Evolutionary conservation across 1,140 invertebrate genomes (phyloP), one percentile per base, ranked within the genome.

Genomic region (Pollicipes pollicipes): DNA sequence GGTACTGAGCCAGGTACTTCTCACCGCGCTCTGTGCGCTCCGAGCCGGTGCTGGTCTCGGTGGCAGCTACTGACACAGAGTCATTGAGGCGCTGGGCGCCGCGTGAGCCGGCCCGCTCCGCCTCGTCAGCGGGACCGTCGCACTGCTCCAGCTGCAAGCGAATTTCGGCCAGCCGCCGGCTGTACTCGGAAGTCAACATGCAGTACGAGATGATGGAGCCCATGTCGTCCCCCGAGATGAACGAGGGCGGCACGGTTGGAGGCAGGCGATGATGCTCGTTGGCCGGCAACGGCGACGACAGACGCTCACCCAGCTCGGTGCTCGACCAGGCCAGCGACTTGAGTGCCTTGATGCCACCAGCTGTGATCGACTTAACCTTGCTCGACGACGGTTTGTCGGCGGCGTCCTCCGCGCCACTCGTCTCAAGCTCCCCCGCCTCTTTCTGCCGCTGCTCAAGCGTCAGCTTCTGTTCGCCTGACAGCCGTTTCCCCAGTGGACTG

Each of bases 1-100:
- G 88, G 10, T 66, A 66, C 28, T 66, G 64, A 4, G 64, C 64
- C 28, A 71, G 58, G 69, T 72, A 69, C 29, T 37, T 73, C 58
- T 73, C 71, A 27, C 58, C 26, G 17, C 66, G 58, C 28, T 74
- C 73, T 37, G 63, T 70, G 35, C 71, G 70, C 26, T 74, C 73
- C 17, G 68, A 27, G 31, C 69, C 73, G 0, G 68, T 37, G 35
- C 45, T 21, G 21, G 6, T 58, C 2, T 21, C 45, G 45, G 13
- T 58, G 45, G 45, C 17, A 21, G 45, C 21, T 2, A 21, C 13
- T 21, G 45, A 58, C 45, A 21, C 45, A 21, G 45, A 58, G n/a
- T n/a, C 10, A 58, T 58, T 10, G 13, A 21, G 45, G 2, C 45
- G 45, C 17, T 58, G 17, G n/a, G n/a, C n/a, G n/a, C n/a, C n/a